phyloP scores from a whole-genome alignment of 2,888 invertebrate genomes.

The Clivina fossor region DNA sequence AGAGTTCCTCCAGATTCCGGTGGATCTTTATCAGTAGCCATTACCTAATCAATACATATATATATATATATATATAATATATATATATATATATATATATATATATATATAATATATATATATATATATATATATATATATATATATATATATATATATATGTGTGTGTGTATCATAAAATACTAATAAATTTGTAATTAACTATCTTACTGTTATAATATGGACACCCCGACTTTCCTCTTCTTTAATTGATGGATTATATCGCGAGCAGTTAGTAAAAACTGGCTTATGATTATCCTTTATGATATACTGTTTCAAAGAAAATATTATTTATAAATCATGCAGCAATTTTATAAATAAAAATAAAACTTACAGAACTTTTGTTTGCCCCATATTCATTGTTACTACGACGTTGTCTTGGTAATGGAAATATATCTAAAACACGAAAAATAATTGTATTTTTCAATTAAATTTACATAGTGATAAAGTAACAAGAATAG shows the following conservation, averaged over 20 bases:
- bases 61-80: no score
- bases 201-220: no score
- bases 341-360: background rate
- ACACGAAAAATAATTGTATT: no score
- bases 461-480: no score
- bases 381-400: slow-evolving; percentile 1
- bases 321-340: background rate
- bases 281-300: slow-evolving; percentile 83
- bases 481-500: no score
- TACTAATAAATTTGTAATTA: no score
- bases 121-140: no score
- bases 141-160: no score
- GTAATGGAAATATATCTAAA: slow-evolving; percentile 13
- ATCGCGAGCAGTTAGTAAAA: slow-evolving; percentile 80
- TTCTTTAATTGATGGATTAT: slow-evolving; percentile 80
- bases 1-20: slow-evolving; percentile 77
- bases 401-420: slow-evolving; percentile 6
- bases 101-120: no score
- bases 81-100: no score
- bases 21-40: slow-evolving; percentile 73
- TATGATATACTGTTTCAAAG: background rate
- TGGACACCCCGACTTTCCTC: no score
- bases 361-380: slow-evolving; percentile 4
- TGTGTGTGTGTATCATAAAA: no score
- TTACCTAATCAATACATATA: slow-evolving; percentile 58